These are phyloP conservation scores for Syrphus vitripennis DNA, from an alignment of 2,888 invertebrate genomes.

Conservation along the genomic window DNA sequence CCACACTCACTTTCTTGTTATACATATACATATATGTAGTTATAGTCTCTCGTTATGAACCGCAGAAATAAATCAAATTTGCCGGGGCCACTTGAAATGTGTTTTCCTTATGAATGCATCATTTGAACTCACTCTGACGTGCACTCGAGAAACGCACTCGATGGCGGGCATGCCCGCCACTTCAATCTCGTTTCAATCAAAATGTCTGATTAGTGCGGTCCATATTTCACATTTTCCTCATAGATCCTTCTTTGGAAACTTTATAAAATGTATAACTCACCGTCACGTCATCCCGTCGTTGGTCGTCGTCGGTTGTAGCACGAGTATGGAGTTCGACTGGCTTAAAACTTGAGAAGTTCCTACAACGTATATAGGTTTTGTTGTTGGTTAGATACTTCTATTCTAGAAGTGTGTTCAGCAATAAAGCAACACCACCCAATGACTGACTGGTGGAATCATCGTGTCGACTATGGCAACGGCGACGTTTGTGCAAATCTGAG, in stretches of 20 bases:
- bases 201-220: constrained; percentile 58
- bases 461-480: neutral
- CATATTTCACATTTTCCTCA: constrained; percentile 53
- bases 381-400: neutral
- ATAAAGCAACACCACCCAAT: neutral
- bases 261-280: constrained; percentile 17
- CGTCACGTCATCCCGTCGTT: no score
- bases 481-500: constrained; percentile 25
- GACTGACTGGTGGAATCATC: neutral
- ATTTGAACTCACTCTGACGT: constrained; percentile 44
- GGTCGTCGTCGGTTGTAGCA: no score
- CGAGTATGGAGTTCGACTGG: neutral
- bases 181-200: constrained; percentile 60
- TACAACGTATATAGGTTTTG: constrained; percentile 27
- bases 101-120: constrained; percentile 62
- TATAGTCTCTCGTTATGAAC: constrained; percentile 4
- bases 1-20: neutral
- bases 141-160: constrained; percentile 51
- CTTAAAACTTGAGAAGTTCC: constrained; percentile 20
- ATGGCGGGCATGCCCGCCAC: no score
- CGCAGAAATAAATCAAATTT: constrained; percentile 56
- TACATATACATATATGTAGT: no score
- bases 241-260: neutral
- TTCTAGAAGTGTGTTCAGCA: neutral
- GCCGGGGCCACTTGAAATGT: constrained; percentile 36